Percentiles rank a stretch among this genome's conserved stretches.
These are phyloP conservation scores for Ceramica pisi DNA, from an alignment of 2,888 invertebrate genomes.

Conservation along the genomic window DNA sequence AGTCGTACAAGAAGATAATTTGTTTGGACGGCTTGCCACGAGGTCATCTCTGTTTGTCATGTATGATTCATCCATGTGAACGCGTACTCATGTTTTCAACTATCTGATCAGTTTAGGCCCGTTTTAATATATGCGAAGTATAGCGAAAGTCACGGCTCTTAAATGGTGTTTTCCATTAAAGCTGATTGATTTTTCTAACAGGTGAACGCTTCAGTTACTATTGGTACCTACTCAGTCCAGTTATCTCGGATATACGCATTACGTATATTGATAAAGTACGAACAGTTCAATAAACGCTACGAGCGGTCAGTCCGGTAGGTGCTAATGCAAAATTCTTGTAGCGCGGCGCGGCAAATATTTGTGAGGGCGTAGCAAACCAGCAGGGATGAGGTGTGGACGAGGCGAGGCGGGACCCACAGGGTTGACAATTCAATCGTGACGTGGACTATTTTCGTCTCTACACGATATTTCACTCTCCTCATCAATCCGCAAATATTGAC, in stretches of 20 bases:
- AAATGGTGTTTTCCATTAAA: slow-evolving; percentile 65
- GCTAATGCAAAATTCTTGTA: slow-evolving; percentile 86
- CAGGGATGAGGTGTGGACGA: slow-evolving; percentile 63
- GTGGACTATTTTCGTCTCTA: slow-evolving; percentile 52
- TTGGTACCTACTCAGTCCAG: slow-evolving; percentile 29
- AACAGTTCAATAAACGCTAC: slow-evolving; percentile 76
- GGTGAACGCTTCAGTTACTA: slow-evolving; percentile 52
- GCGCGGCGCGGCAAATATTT: slow-evolving; percentile 78
- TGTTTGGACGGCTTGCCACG: slow-evolving; percentile 74
- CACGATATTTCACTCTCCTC: slow-evolving; percentile 57
- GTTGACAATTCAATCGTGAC: slow-evolving; percentile 64
- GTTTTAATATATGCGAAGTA: slow-evolving; percentile 18
- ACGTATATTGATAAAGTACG: slow-evolving; percentile 64
- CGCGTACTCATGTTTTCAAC: slow-evolving; percentile 61
- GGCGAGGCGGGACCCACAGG: slow-evolving; percentile 60
- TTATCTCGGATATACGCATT: slow-evolving; percentile 46
- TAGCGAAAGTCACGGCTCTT: slow-evolving; percentile 40
- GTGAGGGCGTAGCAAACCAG: slow-evolving; percentile 74
- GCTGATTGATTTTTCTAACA: slow-evolving; percentile 59
- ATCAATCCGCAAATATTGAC: slow-evolving; percentile 43
- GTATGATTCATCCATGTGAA: slow-evolving; percentile 77
- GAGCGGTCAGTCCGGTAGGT: slow-evolving; percentile 74
- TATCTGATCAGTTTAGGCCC: slow-evolving; percentile 44
- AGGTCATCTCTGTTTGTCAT: slow-evolving; percentile 77
- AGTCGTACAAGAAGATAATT: slow-evolving; percentile 69